Conservation (phyloP, 2,113 vertebrate species). For the Cromileptes altivelis region DNA sequence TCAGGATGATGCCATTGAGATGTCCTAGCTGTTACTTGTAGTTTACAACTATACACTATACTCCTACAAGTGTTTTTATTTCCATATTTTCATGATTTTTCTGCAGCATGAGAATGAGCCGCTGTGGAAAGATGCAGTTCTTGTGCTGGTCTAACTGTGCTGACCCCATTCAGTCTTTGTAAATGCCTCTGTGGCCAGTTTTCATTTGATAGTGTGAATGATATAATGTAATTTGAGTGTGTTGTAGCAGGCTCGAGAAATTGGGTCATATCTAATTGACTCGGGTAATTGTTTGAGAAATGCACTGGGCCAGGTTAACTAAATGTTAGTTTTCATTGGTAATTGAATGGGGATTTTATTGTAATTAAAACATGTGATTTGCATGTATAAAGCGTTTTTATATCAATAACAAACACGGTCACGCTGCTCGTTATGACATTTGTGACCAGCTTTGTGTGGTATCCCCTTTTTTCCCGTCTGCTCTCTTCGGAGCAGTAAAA, state of each 20-base stretch:
- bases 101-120: not conserved
- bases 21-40: not conserved
- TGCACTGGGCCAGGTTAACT: not conserved
- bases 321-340: not conserved
- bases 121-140: not conserved
- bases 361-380: not conserved
- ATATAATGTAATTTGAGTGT: slow-evolving; percentile 4
- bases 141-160: not conserved
- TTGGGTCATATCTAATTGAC: slow-evolving; percentile 17
- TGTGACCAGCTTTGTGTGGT: not conserved
- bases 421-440: not conserved
- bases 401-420: not conserved
- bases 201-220: slow-evolving; percentile 1
- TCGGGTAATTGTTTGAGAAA: not conserved
- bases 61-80: not conserved
- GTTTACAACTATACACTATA: not conserved
- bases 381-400: not conserved
- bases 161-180: slow-evolving; percentile 9
- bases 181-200: slow-evolving; percentile 7
- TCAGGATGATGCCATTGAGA: no score
- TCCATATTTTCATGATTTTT: not conserved
- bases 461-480: not conserved
- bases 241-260: not conserved
- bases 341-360: not conserved
- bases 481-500: not conserved